phyloP scores from a whole-genome alignment of 2,888 invertebrate species.

The Baccha elongata region DNA sequence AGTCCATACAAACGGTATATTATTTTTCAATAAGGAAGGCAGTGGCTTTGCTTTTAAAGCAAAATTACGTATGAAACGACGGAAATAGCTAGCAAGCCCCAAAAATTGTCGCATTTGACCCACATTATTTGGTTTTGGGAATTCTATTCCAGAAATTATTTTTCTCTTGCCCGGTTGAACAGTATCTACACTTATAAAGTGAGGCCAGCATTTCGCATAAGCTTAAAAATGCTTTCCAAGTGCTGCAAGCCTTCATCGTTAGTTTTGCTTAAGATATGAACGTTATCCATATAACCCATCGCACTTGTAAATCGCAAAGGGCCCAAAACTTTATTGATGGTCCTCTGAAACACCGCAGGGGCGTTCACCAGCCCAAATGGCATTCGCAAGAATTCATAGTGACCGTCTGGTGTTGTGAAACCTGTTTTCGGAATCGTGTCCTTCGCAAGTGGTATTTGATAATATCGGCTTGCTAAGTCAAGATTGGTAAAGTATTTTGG shows the following conservation, averaged over 20 bases:
- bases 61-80: neutral
- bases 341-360: no score
- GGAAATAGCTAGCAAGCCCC: neutral
- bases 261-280: no score
- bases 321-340: no score
- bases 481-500: constrained; percentile 58
- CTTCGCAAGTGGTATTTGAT: no score
- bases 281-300: neutral
- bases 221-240: no score
- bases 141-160: neutral
- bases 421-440: constrained; percentile 64
- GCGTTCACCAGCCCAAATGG: no score
- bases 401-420: constrained; percentile 69
- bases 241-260: no score
- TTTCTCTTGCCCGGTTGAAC: neutral
- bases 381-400: no score
- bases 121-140: neutral
- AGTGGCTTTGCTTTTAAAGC: neutral
- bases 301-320: constrained; percentile 2
- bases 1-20: constrained; percentile 8
- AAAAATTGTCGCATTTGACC: neutral
- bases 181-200: neutral
- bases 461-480: constrained; percentile 64
- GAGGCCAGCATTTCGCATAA: no score
- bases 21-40: constrained; percentile 14